Evolutionary conservation across 2,888 invertebrate species (phyloP).

Genomic region (Apamea sordens): DNA sequence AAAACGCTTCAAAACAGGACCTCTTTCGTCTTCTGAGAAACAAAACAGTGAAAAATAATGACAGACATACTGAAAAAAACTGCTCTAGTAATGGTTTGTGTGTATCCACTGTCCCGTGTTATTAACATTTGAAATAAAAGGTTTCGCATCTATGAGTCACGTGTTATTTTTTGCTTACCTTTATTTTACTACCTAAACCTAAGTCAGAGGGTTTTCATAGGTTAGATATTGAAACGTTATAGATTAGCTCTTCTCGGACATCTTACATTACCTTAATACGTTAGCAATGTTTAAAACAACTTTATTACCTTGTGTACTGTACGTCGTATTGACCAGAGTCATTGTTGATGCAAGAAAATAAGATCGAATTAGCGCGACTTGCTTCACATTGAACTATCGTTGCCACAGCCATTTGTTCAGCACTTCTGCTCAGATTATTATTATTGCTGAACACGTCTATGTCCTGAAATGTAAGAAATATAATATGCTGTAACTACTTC

Average conservation of each 20-base stretch:
- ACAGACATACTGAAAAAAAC: too few relatives aligned
- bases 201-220: neutral
- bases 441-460: conserved; percentile 91
- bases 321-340: conserved; percentile 93
- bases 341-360: conserved; percentile 94
- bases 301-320: conserved; percentile 92
- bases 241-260: neutral
- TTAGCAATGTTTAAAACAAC: neutral
- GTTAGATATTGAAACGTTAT: neutral
- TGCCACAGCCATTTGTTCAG: conserved; percentile 92
- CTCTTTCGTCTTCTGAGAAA: neutral
- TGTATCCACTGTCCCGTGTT: too few relatives aligned
- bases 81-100: too few relatives aligned
- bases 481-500: neutral
- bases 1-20: neutral
- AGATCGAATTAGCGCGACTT: conserved; percentile 93
- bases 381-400: conserved; percentile 93
- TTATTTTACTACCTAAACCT: too few relatives aligned
- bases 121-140: too few relatives aligned
- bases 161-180: too few relatives aligned
- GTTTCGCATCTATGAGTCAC: too few relatives aligned
- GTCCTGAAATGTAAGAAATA: conserved; percentile 85
- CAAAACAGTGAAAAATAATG: neutral
- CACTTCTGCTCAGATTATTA: conserved; percentile 90
- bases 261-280: neutral